Evolutionary conservation across 2,113 vertebrate genomes (phyloP), one percentile per base, ranked within the genome.

Genomic region (Oceanites oceanicus): DNA sequence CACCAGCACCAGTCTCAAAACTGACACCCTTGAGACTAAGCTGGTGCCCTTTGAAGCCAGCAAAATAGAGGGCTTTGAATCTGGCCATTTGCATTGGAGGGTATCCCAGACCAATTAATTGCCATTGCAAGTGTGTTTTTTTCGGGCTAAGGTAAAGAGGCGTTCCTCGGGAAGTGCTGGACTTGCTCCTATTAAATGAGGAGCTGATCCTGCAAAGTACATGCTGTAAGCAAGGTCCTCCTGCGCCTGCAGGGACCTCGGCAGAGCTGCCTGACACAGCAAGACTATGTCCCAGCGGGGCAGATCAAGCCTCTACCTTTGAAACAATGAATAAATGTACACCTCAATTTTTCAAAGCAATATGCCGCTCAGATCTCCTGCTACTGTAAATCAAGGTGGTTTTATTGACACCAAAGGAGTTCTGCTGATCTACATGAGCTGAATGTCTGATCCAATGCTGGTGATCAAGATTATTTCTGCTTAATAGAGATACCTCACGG

Each of bases 21-120:
- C 59, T 52, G 91, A 82, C 78, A 73, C 62, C 59, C 77, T 79
- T 25, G 89, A 94, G 89, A 90, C 66, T 70, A 21, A 85, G 74
- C 45, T 34, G 81, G 42, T 95, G 62, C 84, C 89, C 80, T 95
- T 90, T 95, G 86, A 96, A 91, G 70, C 65, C 81, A 72, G 70
- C 17, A 75, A 75, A 94, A 96, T 2, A 95, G 76, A 87, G 49
- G 86, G 78, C 82, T 92, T 96, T 86, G 92, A 84, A 88, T 85
- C 73, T n/a, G 45, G 71, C 77, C 89, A 58, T 95, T 95, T 95
- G 89, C 94, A 85, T 94, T 96, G 91, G 89, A 95, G 89, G 58
- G 58, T 73, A 17, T 97, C 95, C 92, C 91, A 95, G 95, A 96
- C 74, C 87, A 94, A 76, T 96, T 97, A 95, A 92, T 90, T 81